Evolutionary conservation across 2,888 invertebrate species (phyloP).

Genomic region (Troides oblongomaculatus): DNA sequence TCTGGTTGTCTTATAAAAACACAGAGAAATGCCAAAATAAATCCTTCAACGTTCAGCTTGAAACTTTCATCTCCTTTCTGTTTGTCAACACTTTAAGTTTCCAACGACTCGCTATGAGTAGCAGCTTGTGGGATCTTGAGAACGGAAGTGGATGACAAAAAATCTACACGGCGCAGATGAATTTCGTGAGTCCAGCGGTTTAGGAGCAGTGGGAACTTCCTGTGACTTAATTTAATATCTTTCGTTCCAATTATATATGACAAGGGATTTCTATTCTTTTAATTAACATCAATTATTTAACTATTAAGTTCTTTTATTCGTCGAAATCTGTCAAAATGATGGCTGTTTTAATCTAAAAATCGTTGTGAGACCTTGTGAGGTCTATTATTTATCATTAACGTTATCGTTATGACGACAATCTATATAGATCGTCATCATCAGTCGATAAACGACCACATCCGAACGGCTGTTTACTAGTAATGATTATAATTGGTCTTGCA

Average conservation of each 20-base stretch:
- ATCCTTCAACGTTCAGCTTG: slow-evolving; percentile 22
- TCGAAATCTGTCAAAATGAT: no score
- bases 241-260: not conserved
- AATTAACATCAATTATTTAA: not conserved
- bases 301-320: no score
- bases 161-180: slow-evolving; percentile 25
- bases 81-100: slow-evolving; percentile 28
- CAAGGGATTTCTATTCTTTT: not conserved
- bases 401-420: no score
- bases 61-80: slow-evolving; percentile 21
- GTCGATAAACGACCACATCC: no score
- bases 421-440: no score
- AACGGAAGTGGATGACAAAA: slow-evolving; percentile 26
- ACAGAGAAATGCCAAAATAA: slow-evolving; percentile 9
- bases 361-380: no score
- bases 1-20: not conserved
- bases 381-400: no score
- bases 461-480: no score
- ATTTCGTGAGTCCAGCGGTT: slow-evolving; percentile 18
- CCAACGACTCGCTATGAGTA: slow-evolving; percentile 16
- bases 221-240: slow-evolving; percentile 12
- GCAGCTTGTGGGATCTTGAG: slow-evolving; percentile 29
- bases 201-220: slow-evolving; percentile 23
- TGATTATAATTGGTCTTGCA: no score
- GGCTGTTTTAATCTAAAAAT: no score